Conservation (phyloP, 2,888 invertebrate species). For the Oxycera nigricornis region DNA sequence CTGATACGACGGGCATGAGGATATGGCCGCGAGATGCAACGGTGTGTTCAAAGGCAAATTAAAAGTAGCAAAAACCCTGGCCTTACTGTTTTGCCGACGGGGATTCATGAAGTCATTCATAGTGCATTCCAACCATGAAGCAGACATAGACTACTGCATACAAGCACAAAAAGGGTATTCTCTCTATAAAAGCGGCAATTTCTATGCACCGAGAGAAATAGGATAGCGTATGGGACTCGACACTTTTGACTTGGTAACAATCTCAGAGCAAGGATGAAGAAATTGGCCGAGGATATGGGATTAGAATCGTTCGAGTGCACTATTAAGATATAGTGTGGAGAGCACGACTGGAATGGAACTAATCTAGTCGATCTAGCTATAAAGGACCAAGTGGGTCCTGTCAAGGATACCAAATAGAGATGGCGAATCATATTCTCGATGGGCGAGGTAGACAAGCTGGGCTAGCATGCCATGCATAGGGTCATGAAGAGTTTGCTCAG, state of each 20-base stretch:
- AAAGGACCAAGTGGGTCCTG: constrained; percentile 9
- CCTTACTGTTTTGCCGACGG: not conserved
- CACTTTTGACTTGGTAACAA: constrained; percentile 8
- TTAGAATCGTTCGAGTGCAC: not conserved
- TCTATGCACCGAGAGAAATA: not conserved
- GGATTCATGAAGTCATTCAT: not conserved
- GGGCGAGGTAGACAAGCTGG: not conserved
- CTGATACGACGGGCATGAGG: too few relatives aligned
- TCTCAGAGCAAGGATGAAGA: constrained; percentile 2
- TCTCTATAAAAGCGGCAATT: not conserved
- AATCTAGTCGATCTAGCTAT: not conserved
- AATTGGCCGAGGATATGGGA: not conserved
- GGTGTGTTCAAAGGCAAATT: not conserved
- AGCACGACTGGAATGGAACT: not conserved
- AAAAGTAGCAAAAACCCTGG: not conserved
- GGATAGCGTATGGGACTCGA: not conserved
- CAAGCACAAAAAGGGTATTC: not conserved
- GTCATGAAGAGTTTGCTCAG: not conserved
- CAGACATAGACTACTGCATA: not conserved
- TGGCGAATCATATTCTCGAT: not conserved
- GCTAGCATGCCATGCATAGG: not conserved
- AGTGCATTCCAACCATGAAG: not conserved
- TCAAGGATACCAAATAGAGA: not conserved
- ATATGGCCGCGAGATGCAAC: not conserved
- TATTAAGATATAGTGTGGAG: constrained; percentile 19